A percentile compares a stretch with the other conserved stretches of the same genome.
phyloP scores from a whole-genome alignment of 30 jellyfish, hydroid and myxozoan genomes.

The Aurelia coerulea region DNA sequence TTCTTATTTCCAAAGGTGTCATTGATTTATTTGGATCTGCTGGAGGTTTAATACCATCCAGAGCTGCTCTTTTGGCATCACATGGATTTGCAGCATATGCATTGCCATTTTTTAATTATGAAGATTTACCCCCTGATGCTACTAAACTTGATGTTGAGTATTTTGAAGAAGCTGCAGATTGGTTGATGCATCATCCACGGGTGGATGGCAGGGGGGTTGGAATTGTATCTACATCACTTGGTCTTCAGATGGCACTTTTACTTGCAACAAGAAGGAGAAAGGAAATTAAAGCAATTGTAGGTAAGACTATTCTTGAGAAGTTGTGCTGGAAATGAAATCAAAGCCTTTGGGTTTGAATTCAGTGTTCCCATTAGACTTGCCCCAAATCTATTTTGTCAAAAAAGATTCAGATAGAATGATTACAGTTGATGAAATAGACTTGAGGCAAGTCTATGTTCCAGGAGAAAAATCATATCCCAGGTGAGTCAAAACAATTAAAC shows the following conservation, averaged over 20 bases:
- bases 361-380: no score
- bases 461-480: no score
- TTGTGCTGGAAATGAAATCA: no score
- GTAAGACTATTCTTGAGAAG: no score
- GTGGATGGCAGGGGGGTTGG: conserved; percentile 67
- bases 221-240: conserved; percentile 54
- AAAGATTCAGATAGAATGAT: no score
- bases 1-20: conserved; percentile 2
- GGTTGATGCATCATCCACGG: conserved; percentile 41
- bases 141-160: conserved; percentile 58
- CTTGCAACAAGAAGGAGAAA: conserved; percentile 18
- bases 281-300: not conserved
- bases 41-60: conserved; percentile 22
- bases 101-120: conserved; percentile 41
- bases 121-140: conserved; percentile 16
- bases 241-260: conserved; percentile 54
- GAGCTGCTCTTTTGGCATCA: conserved; percentile 81
- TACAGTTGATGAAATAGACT: no score
- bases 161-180: conserved; percentile 71
- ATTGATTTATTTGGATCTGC: conserved; percentile 37
- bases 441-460: no score
- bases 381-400: no score
- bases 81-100: conserved; percentile 81
- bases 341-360: no score
- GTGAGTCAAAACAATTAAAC: no score